phyloP scores from a whole-genome alignment of 2,113 vertebrate genomes.

The Ploceus nigricollis region DNA sequence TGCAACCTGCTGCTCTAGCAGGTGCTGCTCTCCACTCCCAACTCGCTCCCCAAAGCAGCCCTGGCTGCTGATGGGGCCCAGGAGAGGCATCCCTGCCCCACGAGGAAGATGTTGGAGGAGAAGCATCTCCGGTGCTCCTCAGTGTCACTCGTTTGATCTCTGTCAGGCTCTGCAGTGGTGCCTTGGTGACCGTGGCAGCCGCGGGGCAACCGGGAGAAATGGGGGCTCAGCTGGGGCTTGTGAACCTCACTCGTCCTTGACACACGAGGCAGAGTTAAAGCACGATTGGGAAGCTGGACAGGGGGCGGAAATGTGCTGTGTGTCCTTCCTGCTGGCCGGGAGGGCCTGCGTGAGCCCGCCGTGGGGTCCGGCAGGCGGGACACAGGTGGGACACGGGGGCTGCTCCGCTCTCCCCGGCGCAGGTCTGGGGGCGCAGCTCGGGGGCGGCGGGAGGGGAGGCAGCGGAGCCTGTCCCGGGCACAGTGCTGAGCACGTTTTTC shows the following conservation, averaged over 20 bases:
- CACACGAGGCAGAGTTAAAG: not conserved
- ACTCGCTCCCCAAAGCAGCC: not conserved
- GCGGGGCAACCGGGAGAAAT: accelerated
- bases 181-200: accelerated
- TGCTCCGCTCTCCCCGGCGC: accelerated
- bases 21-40: not conserved
- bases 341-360: not conserved
- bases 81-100: not conserved
- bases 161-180: not conserved
- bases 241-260: not conserved
- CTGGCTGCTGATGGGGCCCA: accelerated
- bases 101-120: not conserved
- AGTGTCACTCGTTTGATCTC: not conserved
- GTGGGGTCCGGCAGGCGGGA: accelerated
- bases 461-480: not conserved
- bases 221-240: accelerated
- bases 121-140: not conserved
- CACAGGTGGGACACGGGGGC: not conserved
- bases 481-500: not conserved
- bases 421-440: not conserved
- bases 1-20: not conserved
- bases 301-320: not conserved
- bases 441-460: no score
- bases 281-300: not conserved
- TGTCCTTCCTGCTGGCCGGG: not conserved